A percentile compares a stretch with the other conserved stretches of the same genome.
Evolutionary conservation across 1,140 invertebrate genomes (phyloP).

Genomic region (Heliconius hewitsoni): DNA sequence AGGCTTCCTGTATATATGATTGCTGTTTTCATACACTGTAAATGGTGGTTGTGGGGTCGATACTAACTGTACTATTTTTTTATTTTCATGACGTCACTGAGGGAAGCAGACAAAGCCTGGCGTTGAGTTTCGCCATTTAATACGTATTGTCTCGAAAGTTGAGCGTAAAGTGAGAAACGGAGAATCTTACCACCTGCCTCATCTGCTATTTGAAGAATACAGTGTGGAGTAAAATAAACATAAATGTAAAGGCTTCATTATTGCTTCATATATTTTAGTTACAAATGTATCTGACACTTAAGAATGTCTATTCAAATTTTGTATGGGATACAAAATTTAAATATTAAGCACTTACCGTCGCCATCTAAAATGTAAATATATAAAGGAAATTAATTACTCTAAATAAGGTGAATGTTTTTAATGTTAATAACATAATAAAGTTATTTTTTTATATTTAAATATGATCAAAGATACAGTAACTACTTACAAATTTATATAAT

Average conservation of each 20-base stretch:
- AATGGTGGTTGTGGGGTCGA: no score
- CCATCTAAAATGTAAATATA: not conserved
- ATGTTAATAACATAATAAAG: not conserved
- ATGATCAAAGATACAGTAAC: not conserved
- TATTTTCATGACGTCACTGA: no score
- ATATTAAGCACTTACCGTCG: constrained; percentile 1
- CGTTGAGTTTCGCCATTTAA: no score
- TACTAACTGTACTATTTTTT: no score
- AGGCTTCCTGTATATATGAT: not conserved
- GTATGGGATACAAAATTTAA: not conserved
- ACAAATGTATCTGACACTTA: not conserved
- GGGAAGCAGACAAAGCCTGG: no score
- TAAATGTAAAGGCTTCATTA: not conserved
- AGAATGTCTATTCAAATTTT: not conserved
- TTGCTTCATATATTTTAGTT: not conserved
- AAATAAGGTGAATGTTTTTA: not conserved
- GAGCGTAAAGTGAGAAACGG: no score
- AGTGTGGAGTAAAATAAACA: no score
- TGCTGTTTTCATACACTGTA: not conserved
- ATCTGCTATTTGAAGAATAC: no score
- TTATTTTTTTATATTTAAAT: not conserved
- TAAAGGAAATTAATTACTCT: constrained; percentile 8
- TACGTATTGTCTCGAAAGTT: no score
- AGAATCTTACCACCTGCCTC: no score
- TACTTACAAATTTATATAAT: not conserved